phyloP scores from a whole-genome alignment of 2,888 invertebrate genomes.

The Cryptus armator region DNA sequence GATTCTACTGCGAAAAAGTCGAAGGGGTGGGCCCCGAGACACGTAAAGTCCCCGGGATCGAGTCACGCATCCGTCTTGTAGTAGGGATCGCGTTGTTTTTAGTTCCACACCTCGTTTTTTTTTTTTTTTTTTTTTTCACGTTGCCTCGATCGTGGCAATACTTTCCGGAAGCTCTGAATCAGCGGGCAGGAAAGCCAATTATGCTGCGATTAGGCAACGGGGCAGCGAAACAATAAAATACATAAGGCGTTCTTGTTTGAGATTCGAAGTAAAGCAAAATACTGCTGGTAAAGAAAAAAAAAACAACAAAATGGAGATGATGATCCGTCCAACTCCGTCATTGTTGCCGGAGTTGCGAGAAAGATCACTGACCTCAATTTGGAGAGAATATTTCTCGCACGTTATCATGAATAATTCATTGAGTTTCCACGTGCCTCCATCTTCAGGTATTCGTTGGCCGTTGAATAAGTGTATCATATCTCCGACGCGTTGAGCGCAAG shows the following conservation, averaged over 20 bases:
- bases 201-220: neutral
- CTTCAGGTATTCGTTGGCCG: conserved; percentile 35
- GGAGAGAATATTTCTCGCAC: conserved; percentile 42
- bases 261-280: neutral
- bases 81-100: conserved; percentile 19
- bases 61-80: conserved; percentile 38
- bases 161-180: conserved; percentile 18
- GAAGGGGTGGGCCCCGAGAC: conserved; percentile 10
- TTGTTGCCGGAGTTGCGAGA: conserved; percentile 11
- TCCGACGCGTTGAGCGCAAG: conserved; percentile 61
- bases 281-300: neutral
- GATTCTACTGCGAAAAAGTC: neutral
- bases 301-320: neutral
- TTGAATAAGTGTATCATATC: conserved; percentile 50
- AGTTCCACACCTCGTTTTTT: conserved; percentile 23
- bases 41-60: conserved; percentile 32
- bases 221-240: conserved; percentile 9
- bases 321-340: conserved; percentile 1
- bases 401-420: conserved; percentile 49
- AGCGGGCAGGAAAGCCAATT: conserved; percentile 10
- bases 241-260: neutral
- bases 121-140: neutral
- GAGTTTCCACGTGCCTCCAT: conserved; percentile 46
- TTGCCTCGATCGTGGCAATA: neutral
- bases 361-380: conserved; percentile 36